Evolutionary conservation across 2,888 invertebrate species (phyloP).

Genomic region (Holacanthella duospinosa): DNA sequence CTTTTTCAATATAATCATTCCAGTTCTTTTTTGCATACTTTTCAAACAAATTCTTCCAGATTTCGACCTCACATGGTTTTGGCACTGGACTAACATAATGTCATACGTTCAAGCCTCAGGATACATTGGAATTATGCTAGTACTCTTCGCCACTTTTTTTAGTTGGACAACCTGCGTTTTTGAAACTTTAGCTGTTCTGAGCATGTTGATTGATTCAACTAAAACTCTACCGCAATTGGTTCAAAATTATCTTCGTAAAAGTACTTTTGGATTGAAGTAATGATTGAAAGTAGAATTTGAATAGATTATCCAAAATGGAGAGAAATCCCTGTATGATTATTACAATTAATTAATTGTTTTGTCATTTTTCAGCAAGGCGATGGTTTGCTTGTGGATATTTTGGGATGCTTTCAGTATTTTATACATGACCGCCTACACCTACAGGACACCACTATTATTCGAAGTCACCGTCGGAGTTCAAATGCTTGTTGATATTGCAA

Average conservation of each 20-base stretch:
- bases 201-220: conserved; percentile 17
- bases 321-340: not conserved
- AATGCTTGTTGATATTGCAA: conserved; percentile 9
- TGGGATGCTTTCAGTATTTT: conserved; percentile 10
- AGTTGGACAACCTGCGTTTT: conserved; percentile 4
- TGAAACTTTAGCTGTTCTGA: conserved; percentile 18
- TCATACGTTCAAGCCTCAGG: conserved; percentile 24
- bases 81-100: conserved; percentile 25
- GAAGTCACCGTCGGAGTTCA: conserved; percentile 3
- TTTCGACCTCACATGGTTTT: conserved; percentile 16
- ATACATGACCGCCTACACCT: not conserved
- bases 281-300: too few relatives aligned
- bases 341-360: not conserved
- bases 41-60: conserved; percentile 15
- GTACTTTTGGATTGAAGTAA: conserved; percentile 28
- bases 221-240: conserved; percentile 20
- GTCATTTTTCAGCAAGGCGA: conserved; percentile 9
- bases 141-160: conserved; percentile 7
- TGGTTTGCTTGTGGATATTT: conserved; percentile 12
- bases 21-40: not conserved
- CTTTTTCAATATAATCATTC: too few relatives aligned
- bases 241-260: conserved; percentile 15
- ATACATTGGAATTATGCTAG: conserved; percentile 6
- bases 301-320: not conserved
- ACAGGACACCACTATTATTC: conserved; percentile 8